phyloP scores from a whole-genome alignment of 2,797 vertebrate genomes.

The Erethizon dorsatum region DNA sequence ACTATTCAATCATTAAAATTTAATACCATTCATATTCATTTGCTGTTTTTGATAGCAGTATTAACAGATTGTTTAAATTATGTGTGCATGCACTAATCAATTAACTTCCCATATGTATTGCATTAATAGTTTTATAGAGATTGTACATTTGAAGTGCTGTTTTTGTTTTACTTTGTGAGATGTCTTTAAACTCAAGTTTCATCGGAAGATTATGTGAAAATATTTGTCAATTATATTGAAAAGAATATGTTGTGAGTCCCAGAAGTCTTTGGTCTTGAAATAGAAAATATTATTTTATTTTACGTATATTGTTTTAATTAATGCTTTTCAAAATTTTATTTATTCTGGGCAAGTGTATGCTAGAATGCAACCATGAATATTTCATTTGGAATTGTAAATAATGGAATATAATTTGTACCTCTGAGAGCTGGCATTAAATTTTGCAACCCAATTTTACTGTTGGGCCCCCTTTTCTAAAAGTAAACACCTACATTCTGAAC shows the following conservation, averaged over 20 bases:
- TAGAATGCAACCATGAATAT: neutral
- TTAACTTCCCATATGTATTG: neutral
- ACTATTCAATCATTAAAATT: neutral
- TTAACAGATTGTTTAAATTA: neutral
- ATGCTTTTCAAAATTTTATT: neutral
- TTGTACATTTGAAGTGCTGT: neutral
- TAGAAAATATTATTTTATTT: neutral
- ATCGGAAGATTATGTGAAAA: neutral
- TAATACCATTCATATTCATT: neutral
- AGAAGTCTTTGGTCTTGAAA: neutral
- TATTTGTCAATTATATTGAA: neutral
- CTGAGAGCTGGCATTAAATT: neutral
- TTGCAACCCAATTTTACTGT: neutral
- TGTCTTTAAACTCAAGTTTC: neutral
- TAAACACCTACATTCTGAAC: neutral
- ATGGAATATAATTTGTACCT: neutral
- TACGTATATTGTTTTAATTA: neutral
- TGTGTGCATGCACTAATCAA: neutral
- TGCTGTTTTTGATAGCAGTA: neutral
- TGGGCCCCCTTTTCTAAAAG: neutral
- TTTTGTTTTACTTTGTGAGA: neutral
- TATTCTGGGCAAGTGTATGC: neutral
- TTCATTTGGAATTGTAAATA: neutral
- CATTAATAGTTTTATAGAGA: neutral
- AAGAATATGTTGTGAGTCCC: neutral